Evolutionary conservation across 2,113 vertebrate species (phyloP).

Genomic region (Athene cunicularia): DNA sequence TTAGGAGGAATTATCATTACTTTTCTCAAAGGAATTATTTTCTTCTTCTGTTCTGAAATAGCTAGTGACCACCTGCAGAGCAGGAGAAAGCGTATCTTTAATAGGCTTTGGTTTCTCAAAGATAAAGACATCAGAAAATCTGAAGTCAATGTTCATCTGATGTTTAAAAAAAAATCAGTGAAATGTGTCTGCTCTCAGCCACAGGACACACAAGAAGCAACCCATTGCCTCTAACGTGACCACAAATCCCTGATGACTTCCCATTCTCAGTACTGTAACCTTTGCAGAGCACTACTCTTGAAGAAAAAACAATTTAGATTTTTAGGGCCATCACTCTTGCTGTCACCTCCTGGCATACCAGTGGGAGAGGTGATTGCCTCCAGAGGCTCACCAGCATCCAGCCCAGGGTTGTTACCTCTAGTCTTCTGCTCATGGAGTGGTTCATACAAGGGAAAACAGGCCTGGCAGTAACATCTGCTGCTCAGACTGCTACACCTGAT

Average conservation of each 20-base stretch:
- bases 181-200: not conserved
- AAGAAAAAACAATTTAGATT: not conserved
- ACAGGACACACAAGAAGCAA: not conserved
- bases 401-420: not conserved
- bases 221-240: rapidly evolving
- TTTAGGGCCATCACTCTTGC: not conserved
- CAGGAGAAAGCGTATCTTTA: not conserved
- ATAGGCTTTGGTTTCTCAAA: not conserved
- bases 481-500: not conserved
- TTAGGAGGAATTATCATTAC: not conserved
- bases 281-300: not conserved
- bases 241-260: rapidly evolving
- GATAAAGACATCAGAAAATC: not conserved
- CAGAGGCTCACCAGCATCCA: not conserved
- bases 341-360: rapidly evolving
- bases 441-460: rapidly evolving
- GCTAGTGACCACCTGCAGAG: not conserved
- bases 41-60: not conserved
- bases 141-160: not conserved
- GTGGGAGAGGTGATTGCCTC: not conserved
- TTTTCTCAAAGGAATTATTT: not conserved
- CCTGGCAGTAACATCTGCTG: not conserved
- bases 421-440: not conserved
- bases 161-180: not conserved
- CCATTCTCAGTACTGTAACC: not conserved